Conservation (phyloP, 2,113 vertebrate species). For the Platysteira castanea region DNA sequence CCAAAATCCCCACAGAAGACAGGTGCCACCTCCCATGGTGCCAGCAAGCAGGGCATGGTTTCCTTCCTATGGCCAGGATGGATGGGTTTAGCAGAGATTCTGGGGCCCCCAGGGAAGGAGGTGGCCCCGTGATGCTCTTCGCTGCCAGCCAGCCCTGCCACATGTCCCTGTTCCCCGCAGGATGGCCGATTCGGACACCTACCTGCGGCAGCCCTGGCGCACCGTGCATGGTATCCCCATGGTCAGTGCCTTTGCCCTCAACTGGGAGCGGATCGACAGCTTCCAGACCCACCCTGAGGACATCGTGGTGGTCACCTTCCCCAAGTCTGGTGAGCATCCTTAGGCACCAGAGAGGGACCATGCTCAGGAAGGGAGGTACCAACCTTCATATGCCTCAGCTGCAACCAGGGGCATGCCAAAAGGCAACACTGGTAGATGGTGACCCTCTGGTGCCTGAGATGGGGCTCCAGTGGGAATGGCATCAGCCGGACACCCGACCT, state of each 20-base stretch:
- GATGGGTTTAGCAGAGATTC: not conserved
- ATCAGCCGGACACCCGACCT: accelerated
- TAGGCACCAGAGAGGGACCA: not conserved
- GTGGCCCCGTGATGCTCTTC: accelerated
- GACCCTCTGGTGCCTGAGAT: not conserved
- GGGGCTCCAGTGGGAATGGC: not conserved
- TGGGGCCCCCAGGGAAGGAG: not conserved
- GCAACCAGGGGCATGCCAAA: accelerated
- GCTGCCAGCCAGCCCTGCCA: accelerated
- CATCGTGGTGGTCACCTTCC: slow-evolving; percentile 68
- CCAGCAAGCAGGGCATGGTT: not conserved
- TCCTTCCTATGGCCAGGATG: not conserved
- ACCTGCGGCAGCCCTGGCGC: slow-evolving; percentile 36
- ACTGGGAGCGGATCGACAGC: slow-evolving; percentile 43
- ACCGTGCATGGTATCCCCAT: slow-evolving; percentile 44
- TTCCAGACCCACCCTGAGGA: slow-evolving; percentile 69
- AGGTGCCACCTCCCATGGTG: not conserved
- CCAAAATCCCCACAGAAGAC: not conserved
- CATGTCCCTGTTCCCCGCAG: not conserved
- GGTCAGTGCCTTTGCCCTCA: not conserved
- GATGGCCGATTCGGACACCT: not conserved
- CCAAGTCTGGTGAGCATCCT: slow-evolving; percentile 72
- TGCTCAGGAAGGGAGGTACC: not conserved
- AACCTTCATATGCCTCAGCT: not conserved
- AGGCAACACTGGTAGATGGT: accelerated